These are phyloP conservation scores for Hyles lineata DNA, from an alignment of 2,888 invertebrate species.

Conservation along the genomic window DNA sequence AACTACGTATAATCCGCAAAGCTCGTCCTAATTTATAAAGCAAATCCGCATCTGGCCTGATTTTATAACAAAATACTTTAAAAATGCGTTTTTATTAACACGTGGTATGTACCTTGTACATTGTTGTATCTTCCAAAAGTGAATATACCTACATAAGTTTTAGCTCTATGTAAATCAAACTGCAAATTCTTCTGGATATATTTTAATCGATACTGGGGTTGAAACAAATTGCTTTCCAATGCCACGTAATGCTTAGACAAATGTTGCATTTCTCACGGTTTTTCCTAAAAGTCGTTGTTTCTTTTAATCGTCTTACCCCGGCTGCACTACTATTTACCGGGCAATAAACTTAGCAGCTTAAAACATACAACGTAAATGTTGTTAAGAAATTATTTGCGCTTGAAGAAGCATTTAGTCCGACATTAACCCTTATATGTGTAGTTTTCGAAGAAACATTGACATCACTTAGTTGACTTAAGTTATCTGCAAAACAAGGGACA, in stretches of 20 bases:
- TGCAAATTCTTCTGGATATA: background rate
- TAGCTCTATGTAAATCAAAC: no score
- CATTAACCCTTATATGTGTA: slow-evolving; percentile 30
- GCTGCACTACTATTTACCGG: slow-evolving; percentile 13
- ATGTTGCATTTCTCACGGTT: slow-evolving; percentile 36
- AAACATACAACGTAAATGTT: slow-evolving; percentile 13
- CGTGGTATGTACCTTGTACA: no score
- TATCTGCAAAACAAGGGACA: slow-evolving; percentile 46
- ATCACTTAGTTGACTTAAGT: slow-evolving; percentile 36
- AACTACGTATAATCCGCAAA: background rate
- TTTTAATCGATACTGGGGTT: background rate
- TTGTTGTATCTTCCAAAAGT: no score
- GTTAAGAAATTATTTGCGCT: slow-evolving; percentile 7
- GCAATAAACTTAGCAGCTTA: slow-evolving; percentile 1
- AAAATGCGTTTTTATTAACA: background rate
- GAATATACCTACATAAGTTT: no score
- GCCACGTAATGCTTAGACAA: slow-evolving; percentile 13
- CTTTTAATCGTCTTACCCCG: background rate
- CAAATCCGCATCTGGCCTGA: background rate
- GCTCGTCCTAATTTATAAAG: background rate
- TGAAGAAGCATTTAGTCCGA: slow-evolving; percentile 20
- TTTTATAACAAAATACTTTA: background rate
- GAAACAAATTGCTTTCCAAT: slow-evolving; percentile 14
- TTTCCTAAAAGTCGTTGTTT: slow-evolving; percentile 31
- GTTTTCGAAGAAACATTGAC: slow-evolving; percentile 27